These are phyloP conservation scores for Cataglyphis albicans DNA, from an alignment of 2,888 invertebrate genomes.

Conservation along the genomic window DNA sequence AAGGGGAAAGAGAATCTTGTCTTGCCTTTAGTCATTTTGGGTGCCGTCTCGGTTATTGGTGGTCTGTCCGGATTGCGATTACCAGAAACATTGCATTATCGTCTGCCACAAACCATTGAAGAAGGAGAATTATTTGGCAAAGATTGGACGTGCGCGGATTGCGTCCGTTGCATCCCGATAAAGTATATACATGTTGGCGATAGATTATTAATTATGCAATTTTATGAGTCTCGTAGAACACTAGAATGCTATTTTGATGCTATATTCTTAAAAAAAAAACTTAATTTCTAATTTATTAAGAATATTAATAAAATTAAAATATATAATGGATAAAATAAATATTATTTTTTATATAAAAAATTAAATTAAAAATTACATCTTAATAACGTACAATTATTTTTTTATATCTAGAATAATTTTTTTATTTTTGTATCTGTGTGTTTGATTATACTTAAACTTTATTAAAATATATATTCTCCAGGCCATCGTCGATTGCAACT, in stretches of 20 bases:
- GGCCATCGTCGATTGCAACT: conserved; percentile 87
- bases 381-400: not conserved
- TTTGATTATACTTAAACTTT: not conserved
- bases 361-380: not conserved
- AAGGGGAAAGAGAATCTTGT: conserved; percentile 95
- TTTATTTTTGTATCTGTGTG: not conserved
- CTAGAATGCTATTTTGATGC: not conserved
- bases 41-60: conserved; percentile 92
- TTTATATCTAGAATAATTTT: conserved; percentile 29
- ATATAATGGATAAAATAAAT: not conserved
- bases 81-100: conserved; percentile 94
- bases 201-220: not conserved
- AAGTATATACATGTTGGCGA: conserved; percentile 87
- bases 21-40: conserved; percentile 94
- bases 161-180: conserved; percentile 90
- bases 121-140: conserved; percentile 96
- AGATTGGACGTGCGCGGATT: conserved; percentile 92
- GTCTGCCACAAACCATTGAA: conserved; percentile 94
- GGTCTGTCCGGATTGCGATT: conserved; percentile 93
- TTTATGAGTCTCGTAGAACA: not conserved
- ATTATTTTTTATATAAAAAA: not conserved
- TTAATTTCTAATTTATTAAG: not conserved
- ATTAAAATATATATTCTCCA: conserved; percentile 75
- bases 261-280: not conserved
- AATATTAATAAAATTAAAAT: not conserved